These are phyloP conservation scores for Pagrus major DNA, from an alignment of 2,113 vertebrate species.

Conservation along the genomic window DNA sequence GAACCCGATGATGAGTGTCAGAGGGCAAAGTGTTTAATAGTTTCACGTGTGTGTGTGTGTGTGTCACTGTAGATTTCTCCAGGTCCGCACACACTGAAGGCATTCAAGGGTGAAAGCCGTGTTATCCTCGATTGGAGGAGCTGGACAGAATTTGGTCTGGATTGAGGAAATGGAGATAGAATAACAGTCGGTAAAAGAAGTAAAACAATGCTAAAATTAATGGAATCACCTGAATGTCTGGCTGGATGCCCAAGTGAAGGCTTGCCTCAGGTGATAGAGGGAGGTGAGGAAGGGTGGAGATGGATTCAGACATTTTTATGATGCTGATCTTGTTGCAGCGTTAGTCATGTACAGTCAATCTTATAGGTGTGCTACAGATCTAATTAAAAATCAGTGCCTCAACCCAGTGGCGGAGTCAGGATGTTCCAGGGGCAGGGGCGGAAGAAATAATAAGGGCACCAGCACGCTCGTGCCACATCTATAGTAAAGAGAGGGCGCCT, in stretches of 20 bases:
- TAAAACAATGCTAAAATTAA: conserved; percentile 46
- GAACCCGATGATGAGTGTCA: conserved; percentile 43
- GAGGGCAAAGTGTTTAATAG: conserved; percentile 54
- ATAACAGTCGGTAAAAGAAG: conserved; percentile 42
- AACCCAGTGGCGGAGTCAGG: too few species aligned
- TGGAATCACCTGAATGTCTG: conserved; percentile 43
- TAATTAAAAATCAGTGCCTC: neutral
- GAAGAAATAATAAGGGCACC: too few species aligned
- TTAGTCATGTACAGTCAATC: conserved; percentile 14
- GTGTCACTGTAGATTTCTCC: conserved; percentile 48
- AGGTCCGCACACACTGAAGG: conserved; percentile 4
- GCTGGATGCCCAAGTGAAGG: conserved; percentile 26
- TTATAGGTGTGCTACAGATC: neutral
- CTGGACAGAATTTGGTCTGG: conserved; percentile 33
- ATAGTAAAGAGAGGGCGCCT: too few species aligned
- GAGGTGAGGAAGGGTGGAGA: conserved; percentile 15
- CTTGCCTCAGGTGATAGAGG: conserved; percentile 26
- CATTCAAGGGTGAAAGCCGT: conserved; percentile 31
- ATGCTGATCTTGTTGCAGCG: neutral
- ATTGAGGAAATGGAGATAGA: conserved; percentile 54
- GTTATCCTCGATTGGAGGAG: conserved; percentile 38
- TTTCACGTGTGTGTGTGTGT: too few species aligned
- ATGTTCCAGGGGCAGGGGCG: too few species aligned
- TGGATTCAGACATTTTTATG: conserved; percentile 7
- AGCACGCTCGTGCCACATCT: too few species aligned